Evolutionary conservation across 2,888 invertebrate species (phyloP), one percentile per base, ranked within the genome.

Genomic region (Erebia aethiops): DNA sequence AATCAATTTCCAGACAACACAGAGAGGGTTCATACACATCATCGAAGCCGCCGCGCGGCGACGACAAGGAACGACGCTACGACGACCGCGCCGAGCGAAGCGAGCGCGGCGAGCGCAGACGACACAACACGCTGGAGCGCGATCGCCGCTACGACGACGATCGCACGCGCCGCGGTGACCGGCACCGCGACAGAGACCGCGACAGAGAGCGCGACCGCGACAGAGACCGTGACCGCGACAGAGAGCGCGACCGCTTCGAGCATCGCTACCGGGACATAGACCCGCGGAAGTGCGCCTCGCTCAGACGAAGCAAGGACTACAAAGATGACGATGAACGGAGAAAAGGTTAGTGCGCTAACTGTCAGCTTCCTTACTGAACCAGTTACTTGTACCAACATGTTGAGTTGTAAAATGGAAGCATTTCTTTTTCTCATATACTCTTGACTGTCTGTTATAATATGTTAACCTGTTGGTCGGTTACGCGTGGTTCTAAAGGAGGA

Each of bases 21-120:
- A 87, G 94, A 56, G 94, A 94, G 78, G 93, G 94, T 16, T 92
- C 93, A 51, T 89, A 92, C 82, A 81, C 89, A 60, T 85, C 88
- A n/a, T 84, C 88, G 41, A 91, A 90, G 76, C 92, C 93, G 43
- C 92, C 91, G 41, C 87, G 90, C 18, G 87, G 90, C 18, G 87
- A 92, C 51, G 91, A 86, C 74, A 86, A 86, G 75, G 89, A 90
- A 41, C 86, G 88, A 49, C 84, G 88, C 62, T 81, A 88, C 74
- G 83, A 82, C 61, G 88, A 87, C 7, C 84, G 84, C 13, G 61
- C 41, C 41, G 70, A 70, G 43, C 86, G 87, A 56, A 83, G 82
- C 60, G 88, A 87, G 11, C 84, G 84, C n/a, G 54, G 52, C 35
- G 70, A 70, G 58, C 86, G 86, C 60, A 77, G 83, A 67, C 86